Conservation (phyloP, 2,113 vertebrate species). For the Cinclus mexicanus region DNA sequence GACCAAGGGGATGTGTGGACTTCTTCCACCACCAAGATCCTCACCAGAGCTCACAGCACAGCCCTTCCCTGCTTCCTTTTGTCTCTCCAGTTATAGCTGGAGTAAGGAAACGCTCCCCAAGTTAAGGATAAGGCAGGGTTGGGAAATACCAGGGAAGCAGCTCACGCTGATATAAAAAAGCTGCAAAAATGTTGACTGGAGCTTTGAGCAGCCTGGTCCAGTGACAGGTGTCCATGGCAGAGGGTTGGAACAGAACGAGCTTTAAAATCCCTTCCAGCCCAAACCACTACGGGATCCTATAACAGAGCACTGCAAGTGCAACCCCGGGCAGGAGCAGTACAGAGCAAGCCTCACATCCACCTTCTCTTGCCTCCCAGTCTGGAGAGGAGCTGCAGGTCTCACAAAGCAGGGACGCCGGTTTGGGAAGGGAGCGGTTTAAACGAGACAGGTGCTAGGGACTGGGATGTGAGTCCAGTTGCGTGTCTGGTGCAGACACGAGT, state of each 20-base stretch:
- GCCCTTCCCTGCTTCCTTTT: neutral
- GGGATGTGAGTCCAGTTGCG: neutral
- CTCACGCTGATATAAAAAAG: neutral
- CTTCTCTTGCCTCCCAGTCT: neutral
- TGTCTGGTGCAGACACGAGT: rapidly evolving
- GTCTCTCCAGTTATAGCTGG: rapidly evolving
- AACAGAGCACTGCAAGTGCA: neutral
- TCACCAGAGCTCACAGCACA: neutral
- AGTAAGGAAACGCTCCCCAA: neutral
- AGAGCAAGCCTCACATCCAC: neutral
- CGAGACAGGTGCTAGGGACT: neutral
- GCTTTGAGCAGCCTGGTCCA: neutral
- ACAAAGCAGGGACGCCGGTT: neutral
- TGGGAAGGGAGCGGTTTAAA: neutral
- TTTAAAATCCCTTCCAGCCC: neutral
- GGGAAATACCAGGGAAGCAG: neutral
- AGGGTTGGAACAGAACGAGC: rapidly evolving
- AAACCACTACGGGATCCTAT: rapidly evolving
- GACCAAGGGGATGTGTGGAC: neutral
- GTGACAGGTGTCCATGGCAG: neutral
- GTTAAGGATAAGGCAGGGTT: neutral
- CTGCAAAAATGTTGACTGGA: neutral
- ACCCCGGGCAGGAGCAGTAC: neutral
- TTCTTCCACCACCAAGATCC: neutral
- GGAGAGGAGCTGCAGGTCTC: neutral